Evolutionary conservation across 1,140 invertebrate genomes (phyloP).

Genomic region (Tachypleus tridentatus): DNA sequence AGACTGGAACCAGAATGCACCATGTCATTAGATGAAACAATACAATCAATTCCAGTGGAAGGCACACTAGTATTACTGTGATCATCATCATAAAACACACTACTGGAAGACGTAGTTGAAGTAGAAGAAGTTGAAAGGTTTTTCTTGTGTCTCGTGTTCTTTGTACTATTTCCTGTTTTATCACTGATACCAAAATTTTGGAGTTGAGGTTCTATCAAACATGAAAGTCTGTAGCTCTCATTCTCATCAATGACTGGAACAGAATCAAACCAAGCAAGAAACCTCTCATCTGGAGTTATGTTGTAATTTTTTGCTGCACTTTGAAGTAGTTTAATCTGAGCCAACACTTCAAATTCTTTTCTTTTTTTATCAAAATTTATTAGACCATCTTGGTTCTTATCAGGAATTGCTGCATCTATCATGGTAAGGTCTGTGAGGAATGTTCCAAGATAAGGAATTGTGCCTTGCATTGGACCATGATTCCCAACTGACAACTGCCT

Average conservation of each 20-base stretch:
- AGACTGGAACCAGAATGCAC: too few relatives aligned
- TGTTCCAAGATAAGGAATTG: constrained; percentile 95
- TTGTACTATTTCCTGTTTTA: too few relatives aligned
- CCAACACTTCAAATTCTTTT: constrained; percentile 97
- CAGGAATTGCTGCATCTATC: constrained; percentile 96
- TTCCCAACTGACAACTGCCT: constrained; percentile 39
- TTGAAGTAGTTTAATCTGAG: constrained; percentile 89
- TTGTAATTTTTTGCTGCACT: constrained; percentile 95
- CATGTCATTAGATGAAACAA: too few relatives aligned
- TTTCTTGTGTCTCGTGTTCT: constrained; percentile 54
- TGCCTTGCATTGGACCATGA: constrained; percentile 44
- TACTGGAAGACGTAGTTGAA: constrained; percentile 13
- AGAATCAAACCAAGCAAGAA: constrained; percentile 87
- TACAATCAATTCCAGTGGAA: too few relatives aligned
- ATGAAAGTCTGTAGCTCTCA: constrained; percentile 69
- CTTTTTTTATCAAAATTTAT: constrained; percentile 98
- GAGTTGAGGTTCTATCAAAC: constrained; percentile 62
- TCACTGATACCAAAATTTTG: too few relatives aligned
- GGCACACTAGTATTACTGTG: constrained; percentile 10
- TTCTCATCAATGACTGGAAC: constrained; percentile 76
- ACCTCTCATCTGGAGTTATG: constrained; percentile 63
- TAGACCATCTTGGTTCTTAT: constrained; percentile 62
- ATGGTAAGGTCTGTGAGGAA: constrained; percentile 97
- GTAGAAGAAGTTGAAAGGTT: constrained; percentile 84
- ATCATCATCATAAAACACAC: constrained; percentile 15